A percentile compares a stretch with the other conserved stretches of the same genome.
These are phyloP conservation scores for Cryptocheilus praepositus DNA, from an alignment of 2,888 invertebrate genomes.

Conservation along the genomic window DNA sequence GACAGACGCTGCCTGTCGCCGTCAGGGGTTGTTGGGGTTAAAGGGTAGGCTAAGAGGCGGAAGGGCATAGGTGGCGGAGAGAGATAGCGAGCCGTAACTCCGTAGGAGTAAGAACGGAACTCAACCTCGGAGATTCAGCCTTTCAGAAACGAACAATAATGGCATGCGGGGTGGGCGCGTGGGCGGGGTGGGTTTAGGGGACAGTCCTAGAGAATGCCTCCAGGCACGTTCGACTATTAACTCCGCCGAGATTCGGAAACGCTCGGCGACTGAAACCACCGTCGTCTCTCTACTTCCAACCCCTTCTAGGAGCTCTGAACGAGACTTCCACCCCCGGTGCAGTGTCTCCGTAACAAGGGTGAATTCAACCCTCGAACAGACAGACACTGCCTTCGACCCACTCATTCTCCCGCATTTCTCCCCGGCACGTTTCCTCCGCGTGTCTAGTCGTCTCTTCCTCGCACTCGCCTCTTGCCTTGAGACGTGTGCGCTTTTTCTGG, in stretches of 20 bases:
- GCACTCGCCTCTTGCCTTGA: neutral
- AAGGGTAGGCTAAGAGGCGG: constrained; percentile 4
- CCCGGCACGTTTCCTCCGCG: neutral
- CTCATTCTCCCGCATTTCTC: neutral
- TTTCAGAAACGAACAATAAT: constrained; percentile 51
- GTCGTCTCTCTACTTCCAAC: constrained; percentile 45
- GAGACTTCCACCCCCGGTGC: constrained; percentile 45
- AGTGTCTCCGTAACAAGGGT: constrained; percentile 51
- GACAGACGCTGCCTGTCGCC: constrained; percentile 45
- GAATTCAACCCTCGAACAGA: constrained; percentile 45
- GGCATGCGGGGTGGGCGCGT: constrained; percentile 29
- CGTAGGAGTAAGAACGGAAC: constrained; percentile 35
- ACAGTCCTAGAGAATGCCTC: constrained; percentile 48
- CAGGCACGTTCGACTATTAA: constrained; percentile 66
- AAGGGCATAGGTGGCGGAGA: constrained; percentile 12
- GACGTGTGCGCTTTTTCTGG: neutral
- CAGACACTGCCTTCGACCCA: constrained; percentile 31
- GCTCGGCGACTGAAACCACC: constrained; percentile 53
- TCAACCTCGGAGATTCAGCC: constrained; percentile 42
- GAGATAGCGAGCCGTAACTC: constrained; percentile 14
- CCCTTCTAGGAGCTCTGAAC: constrained; percentile 51
- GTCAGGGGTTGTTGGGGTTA: neutral
- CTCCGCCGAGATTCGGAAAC: constrained; percentile 62
- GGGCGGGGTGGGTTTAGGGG: constrained; percentile 22
- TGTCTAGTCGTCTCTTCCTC: neutral